Base-by-base conservation (phyloP, 2,797 vertebrate species). In the Aldrovandia affinis region DNA sequence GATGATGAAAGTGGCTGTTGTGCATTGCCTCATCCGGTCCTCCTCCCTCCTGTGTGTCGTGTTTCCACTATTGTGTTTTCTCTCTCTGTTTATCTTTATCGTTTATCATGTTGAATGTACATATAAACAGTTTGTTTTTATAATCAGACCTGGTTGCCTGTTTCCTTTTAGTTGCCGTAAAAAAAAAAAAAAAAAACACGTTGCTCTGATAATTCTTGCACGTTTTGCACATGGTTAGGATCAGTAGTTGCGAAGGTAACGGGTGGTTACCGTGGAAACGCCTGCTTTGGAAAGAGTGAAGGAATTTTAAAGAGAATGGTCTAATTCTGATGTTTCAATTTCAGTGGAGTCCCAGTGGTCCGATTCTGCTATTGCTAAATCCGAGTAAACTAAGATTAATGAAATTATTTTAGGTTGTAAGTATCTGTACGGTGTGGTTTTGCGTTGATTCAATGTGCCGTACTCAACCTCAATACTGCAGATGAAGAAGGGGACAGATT, bases 81-180 rank as follows among this genome's bases (percentile, higher is more conserved):
- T 80, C 30, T 68, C 33, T 80, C 30, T 68, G 78, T 80, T 80
- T n/a, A 61, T 61, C 57, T 70, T 42, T 77, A 57, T 57, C 2
- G 39, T 22, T 77, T 77, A 47, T 77, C 42, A 44, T 84, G 52
- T 84, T 84, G 61, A 84, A 84, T 84, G 83, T 84, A 84, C 78
- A 84, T 79, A 79, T 84, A 84, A 80, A 84, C 44, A 33, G 59
- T 80, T 80, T 80, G 54, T 63, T 80, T 54, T 81, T 65, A 81
- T 70, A 84, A 54, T 80, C 28, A 70, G 78, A 54, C 81, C 65
- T 54, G 47, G 25, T 39, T 47, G 78, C 42, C 47, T 70, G 78
- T 84, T 81, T 80, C 50, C 47, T 65, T 50, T 65, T 18, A 10
- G 18, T 20, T 7, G 9, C n/a, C 25, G 12, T n/a, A n/a, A n/a